Conservation (phyloP, 2,113 vertebrate genomes). For the Dasyornis broadbenti region DNA sequence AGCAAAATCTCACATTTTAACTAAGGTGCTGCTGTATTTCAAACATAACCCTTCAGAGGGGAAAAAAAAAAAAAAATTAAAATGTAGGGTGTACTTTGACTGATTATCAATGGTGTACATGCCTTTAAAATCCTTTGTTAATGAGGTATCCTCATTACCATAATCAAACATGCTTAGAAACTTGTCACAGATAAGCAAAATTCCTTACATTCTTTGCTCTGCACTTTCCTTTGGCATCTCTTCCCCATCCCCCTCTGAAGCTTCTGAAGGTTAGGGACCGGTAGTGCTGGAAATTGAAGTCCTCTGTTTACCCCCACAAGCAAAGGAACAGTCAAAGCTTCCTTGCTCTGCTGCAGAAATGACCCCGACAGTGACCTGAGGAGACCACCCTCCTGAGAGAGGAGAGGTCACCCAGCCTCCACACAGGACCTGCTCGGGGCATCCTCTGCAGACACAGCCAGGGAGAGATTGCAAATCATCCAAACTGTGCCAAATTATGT, state of each 20-base stretch:
- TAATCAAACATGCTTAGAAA: conserved; percentile 54
- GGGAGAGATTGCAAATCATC: conserved; percentile 46
- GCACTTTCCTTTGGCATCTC: conserved; percentile 21
- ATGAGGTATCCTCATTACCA: conserved; percentile 50
- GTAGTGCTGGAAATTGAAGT: conserved; percentile 11
- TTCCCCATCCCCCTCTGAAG: conserved; percentile 1
- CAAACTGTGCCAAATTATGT: conserved; percentile 56
- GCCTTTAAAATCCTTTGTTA: conserved; percentile 56
- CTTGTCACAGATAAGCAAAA: conserved; percentile 60
- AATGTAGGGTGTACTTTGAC: background rate
- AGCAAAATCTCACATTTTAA: conserved; percentile 1
- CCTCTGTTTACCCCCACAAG: conserved; percentile 19
- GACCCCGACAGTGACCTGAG: conserved; percentile 42
- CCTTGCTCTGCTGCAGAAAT: conserved; percentile 2
- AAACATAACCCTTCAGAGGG: background rate
- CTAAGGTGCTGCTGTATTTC: background rate
- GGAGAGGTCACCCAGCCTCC: conserved; percentile 18
- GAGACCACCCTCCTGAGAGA: conserved; percentile 52
- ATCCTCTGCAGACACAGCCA: background rate
- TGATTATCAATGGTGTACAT: conserved; percentile 42
- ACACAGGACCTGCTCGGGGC: conserved; percentile 6
- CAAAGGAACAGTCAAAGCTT: conserved; percentile 7
- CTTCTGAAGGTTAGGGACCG: conserved; percentile 29
- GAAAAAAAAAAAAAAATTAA: background rate
- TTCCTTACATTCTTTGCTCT: conserved; percentile 50